phyloP scores from a whole-genome alignment of 2,113 vertebrate genomes.

The Mus pahari region DNA sequence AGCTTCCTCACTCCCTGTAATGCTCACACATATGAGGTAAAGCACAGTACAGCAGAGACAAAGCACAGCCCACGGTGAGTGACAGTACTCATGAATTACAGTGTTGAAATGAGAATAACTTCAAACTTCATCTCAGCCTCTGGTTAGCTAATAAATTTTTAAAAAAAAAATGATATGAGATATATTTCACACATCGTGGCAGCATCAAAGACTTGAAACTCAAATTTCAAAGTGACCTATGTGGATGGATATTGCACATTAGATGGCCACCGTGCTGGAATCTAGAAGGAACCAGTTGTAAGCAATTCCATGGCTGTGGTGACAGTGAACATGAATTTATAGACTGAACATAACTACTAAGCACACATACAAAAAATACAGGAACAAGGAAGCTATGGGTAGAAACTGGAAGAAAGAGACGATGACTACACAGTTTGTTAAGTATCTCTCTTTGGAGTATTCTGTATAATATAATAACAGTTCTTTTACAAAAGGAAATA shows the following conservation, averaged over 20 bases:
- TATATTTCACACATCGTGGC: neutral
- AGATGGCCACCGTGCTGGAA: neutral
- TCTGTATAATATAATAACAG: neutral
- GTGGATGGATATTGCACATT: neutral
- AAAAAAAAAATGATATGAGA: neutral
- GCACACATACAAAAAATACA: neutral
- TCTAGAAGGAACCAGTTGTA: neutral
- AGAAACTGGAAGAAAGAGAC: neutral
- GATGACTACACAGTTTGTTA: neutral
- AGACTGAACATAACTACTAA: neutral
- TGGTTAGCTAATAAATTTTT: neutral
- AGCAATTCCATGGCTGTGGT: neutral
- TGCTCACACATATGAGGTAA: neutral
- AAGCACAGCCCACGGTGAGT: neutral
- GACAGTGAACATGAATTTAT: neutral
- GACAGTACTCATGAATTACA: neutral
- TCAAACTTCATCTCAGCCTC: neutral
- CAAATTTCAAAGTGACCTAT: neutral
- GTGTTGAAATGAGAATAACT: neutral
- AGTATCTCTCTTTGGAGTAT: neutral
- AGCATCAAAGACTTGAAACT: neutral
- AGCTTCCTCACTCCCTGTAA: neutral
- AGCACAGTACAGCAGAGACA: neutral
- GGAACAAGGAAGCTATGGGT: neutral
- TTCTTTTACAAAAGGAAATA: neutral